Conservation (phyloP, 2,113 vertebrate genomes). For the Plecturocebus donacophilus region DNA sequence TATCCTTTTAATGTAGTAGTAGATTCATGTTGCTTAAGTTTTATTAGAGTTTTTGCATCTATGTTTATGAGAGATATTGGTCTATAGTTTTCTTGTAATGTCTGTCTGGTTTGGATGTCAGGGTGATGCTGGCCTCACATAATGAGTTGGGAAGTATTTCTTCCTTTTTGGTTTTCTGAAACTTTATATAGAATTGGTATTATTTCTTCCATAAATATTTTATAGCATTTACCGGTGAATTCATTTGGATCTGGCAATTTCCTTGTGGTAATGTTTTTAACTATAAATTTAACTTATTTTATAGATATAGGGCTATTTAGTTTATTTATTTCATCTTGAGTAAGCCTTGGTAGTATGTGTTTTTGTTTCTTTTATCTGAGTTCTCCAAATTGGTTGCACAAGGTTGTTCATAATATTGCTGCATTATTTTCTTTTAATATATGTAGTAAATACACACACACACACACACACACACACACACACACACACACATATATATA, state of each 20-base stretch:
- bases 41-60: neutral
- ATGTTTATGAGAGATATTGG: neutral
- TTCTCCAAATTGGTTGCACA: neutral
- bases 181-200: neutral
- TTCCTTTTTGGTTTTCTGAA: neutral
- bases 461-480: too few relatives aligned
- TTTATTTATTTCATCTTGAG: neutral
- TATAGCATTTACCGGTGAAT: neutral
- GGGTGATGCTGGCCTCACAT: neutral
- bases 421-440: neutral
- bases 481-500: neutral
- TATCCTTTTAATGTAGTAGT: neutral
- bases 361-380: neutral
- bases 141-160: neutral
- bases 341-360: neutral
- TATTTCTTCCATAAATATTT: constrained; percentile 26
- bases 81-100: neutral
- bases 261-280: constrained; percentile 19
- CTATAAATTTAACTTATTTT: neutral
- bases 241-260: neutral
- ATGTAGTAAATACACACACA: neutral
- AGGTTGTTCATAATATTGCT: neutral
- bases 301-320: neutral
- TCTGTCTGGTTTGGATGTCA: neutral
- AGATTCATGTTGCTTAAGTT: neutral